A percentile compares a stretch with the other conserved stretches of the same genome.
Evolutionary conservation across 2,888 invertebrate species (phyloP).

Genomic region (Eupithecia subfuscata): DNA sequence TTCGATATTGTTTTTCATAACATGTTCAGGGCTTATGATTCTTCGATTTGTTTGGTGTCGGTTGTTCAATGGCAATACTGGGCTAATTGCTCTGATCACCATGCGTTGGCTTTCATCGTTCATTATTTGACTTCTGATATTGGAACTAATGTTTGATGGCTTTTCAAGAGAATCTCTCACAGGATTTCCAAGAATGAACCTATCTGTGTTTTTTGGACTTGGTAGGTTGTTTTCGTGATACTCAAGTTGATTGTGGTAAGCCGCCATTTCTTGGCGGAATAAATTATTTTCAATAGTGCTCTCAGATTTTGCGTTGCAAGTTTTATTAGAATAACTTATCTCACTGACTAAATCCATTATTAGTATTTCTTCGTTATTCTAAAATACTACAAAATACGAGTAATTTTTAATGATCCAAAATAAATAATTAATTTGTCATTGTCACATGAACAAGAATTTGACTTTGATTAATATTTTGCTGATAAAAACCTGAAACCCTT

Average conservation of each 20-base stretch:
- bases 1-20: not conserved
- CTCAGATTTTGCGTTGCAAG: not conserved
- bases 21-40: not conserved
- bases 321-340: slow-evolving; percentile 22
- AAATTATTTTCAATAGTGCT: not conserved
- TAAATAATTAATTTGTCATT: slow-evolving; percentile 29
- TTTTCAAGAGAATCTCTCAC: not conserved
- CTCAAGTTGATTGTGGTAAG: slow-evolving; percentile 17
- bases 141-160: not conserved
- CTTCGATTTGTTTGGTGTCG: not conserved
- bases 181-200: not conserved
- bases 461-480: not conserved
- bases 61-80: not conserved
- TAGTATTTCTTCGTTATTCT: slow-evolving; percentile 8
- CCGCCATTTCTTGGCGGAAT: slow-evolving; percentile 6
- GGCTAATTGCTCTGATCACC: not conserved
- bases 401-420: slow-evolving; percentile 29
- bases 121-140: slow-evolving; percentile 9
- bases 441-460: not conserved
- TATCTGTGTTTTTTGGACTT: not conserved
- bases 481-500: not conserved
- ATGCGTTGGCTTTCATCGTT: not conserved
- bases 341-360: slow-evolving; percentile 35
- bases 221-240: not conserved
- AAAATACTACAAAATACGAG: slow-evolving; percentile 18